A percentile compares a stretch with the other conserved stretches of the same genome.
Conservation (phyloP, 2,113 vertebrate species). For the Labeo catla region DNA sequence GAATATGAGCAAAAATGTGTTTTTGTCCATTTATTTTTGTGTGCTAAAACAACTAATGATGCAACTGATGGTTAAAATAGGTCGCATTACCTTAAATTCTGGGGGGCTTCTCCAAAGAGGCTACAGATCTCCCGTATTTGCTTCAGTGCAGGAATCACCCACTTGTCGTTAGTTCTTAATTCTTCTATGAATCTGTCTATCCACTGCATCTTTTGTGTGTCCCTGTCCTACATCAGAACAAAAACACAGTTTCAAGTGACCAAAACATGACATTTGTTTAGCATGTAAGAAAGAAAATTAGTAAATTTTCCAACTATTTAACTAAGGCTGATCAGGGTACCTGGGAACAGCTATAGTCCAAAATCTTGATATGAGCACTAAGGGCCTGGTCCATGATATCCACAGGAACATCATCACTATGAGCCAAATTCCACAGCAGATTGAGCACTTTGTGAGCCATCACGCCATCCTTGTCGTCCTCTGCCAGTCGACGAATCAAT, state of each 20-base stretch:
- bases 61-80: neutral
- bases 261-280: neutral
- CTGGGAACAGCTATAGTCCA: slow-evolving; percentile 99
- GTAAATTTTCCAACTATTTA: neutral
- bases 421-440: slow-evolving; percentile 96
- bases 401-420: slow-evolving; percentile 98
- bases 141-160: slow-evolving; percentile 98
- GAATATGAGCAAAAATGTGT: neutral
- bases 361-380: slow-evolving; percentile 98
- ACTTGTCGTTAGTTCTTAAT: slow-evolving; percentile 98
- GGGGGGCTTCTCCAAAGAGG: slow-evolving; percentile 98
- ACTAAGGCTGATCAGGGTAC: slow-evolving; percentile 66
- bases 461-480: slow-evolving; percentile 98
- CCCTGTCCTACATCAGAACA: slow-evolving; percentile 85
- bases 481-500: slow-evolving; percentile 94
- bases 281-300: neutral
- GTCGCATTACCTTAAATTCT: slow-evolving; percentile 91
- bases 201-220: slow-evolving; percentile 99
- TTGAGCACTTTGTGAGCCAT: slow-evolving; percentile 99
- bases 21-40: neutral
- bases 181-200: slow-evolving; percentile 99
- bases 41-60: neutral
- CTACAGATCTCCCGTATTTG: slow-evolving; percentile 99
- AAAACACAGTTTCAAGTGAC: neutral
- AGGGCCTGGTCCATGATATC: slow-evolving; percentile 99